Evolutionary conservation across 2,113 vertebrate genomes (phyloP), one percentile per base, ranked within the genome.

Genomic region (Reinhardtius hippoglossoides): DNA sequence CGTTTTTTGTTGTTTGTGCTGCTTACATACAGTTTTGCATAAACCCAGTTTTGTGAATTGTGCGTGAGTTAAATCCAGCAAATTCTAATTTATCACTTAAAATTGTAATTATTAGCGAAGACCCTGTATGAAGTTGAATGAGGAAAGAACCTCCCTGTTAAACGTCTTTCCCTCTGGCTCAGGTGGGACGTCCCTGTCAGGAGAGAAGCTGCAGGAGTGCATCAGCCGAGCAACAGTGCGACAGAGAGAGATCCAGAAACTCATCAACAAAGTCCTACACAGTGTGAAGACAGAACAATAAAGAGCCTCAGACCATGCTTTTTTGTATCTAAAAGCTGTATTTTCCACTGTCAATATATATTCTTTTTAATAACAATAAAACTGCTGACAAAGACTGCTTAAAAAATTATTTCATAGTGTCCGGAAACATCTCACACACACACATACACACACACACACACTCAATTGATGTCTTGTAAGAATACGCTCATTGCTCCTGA

Each of bases 191-290:
- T 90, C 95, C 1, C 88, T 99, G 73, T 95, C 96, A 1, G 96
- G 93, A 74, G 95, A 97, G 91, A 97, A 97, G 86, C 95, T 99
- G 87, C 98, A 99, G 88, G 96, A 97, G 77, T 98, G 97, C 26
- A 95, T 98, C 90, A 95, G 86, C 82, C 95, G 96, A 79, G 96
- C 97, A 60, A 84, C 94, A 27, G 93, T 91, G 23, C 94, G 98
- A 76, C 96, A 99, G 80, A 94, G 93, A 90, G 97, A 99, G 94
- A 93, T 98, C 81, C 95, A 94, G 84, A 95, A 95, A 76, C 92
- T 99, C 63, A 93, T 97, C 31, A 91, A 96, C 78, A 96, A 96
- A 95, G 96, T 99, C 67, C 85, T 92, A 40, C 87, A 94, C 50
- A 98, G 97, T 69, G 78, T 95, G 74, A 95, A 93, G 72, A 78